These are phyloP conservation scores for Heliconius congener DNA, from an alignment of 1,140 invertebrate genomes.

Conservation along the genomic window DNA sequence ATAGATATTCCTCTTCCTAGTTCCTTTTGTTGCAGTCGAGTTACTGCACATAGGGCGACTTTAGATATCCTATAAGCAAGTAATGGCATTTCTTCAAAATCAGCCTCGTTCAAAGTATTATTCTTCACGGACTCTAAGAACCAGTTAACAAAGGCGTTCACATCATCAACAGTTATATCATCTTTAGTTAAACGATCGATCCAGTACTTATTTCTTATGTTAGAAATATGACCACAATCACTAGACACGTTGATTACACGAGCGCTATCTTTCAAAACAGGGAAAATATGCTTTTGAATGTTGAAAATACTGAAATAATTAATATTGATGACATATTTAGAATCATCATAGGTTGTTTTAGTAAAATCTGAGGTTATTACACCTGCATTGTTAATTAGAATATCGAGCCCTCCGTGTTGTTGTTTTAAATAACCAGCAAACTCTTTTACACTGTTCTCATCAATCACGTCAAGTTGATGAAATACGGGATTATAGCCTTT, in stretches of 20 bases:
- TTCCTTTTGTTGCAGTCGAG: constrained; percentile 38
- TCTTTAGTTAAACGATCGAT: constrained; percentile 35
- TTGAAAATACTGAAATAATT: constrained; percentile 39
- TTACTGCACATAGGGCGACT: constrained; percentile 38
- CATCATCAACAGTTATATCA: constrained; percentile 30
- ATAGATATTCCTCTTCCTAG: constrained; percentile 37
- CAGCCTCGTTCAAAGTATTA: constrained; percentile 32
- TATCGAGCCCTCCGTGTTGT: constrained; percentile 87
- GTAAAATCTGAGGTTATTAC: constrained; percentile 83
- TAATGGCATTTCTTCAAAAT: constrained; percentile 28
- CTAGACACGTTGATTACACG: constrained; percentile 39
- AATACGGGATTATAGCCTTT: constrained; percentile 80
- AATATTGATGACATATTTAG: constrained; percentile 51
- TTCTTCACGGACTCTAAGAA: constrained; percentile 38
- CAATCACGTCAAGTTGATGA: constrained; percentile 84
- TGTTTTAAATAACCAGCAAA: constrained; percentile 83
- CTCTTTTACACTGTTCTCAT: constrained; percentile 81
- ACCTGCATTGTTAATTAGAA: constrained; percentile 92
- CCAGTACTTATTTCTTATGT: constrained; percentile 39
- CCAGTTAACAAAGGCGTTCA: constrained; percentile 39
- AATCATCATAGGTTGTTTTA: constrained; percentile 85
- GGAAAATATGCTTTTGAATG: constrained; percentile 37
- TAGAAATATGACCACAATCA: constrained; percentile 19
- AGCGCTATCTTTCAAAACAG: constrained; percentile 41
- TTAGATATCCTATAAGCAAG: constrained; percentile 39